A percentile compares a stretch with the other conserved stretches of the same genome.
phyloP scores from a whole-genome alignment of 2,888 invertebrate genomes.

The Chromoteleia sp. region DNA sequence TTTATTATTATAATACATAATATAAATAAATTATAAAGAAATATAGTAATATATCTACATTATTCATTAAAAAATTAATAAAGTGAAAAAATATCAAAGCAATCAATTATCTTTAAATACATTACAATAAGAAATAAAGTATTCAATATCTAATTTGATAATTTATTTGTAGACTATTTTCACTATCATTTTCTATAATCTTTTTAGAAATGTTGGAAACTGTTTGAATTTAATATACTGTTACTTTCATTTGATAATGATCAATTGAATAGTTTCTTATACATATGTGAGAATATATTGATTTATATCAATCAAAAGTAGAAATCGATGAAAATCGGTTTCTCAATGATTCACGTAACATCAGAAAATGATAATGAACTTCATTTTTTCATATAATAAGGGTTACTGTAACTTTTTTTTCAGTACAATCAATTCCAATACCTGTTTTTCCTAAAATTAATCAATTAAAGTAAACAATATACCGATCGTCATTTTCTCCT shows the following conservation, averaged over 20 bases:
- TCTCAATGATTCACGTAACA: neutral
- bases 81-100: neutral
- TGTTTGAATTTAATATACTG: neutral
- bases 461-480: neutral
- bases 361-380: neutral
- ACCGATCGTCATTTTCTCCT: neutral
- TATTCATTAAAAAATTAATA: slow-evolving; percentile 3
- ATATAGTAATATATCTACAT: neutral
- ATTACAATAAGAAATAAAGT: too few species aligned
- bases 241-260: slow-evolving; percentile 25
- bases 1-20: too few species aligned
- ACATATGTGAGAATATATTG: slow-evolving; percentile 3
- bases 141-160: neutral
- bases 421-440: neutral
- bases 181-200: neutral
- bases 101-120: neutral
- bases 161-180: neutral
- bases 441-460: neutral
- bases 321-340: slow-evolving; percentile 18
- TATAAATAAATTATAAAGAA: neutral
- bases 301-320: neutral
- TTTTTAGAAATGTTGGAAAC: neutral
- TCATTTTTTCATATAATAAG: neutral
- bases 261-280: neutral
- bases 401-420: neutral